Evolutionary conservation across 2,113 vertebrate species (phyloP).

Genomic region (Mus spicilegus): DNA sequence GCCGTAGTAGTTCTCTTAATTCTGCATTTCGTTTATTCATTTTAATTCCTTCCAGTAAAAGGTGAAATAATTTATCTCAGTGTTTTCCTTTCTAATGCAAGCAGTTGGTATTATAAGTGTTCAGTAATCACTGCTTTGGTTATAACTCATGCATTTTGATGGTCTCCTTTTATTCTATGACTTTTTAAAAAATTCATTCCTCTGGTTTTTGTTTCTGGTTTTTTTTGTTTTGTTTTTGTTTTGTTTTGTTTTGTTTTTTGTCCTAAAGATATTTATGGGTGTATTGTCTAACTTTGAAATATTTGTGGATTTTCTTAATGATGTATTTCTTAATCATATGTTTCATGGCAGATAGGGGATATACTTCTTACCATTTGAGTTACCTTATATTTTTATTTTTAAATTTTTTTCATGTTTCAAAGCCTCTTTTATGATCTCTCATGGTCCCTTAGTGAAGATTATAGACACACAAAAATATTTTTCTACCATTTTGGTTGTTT

Average conservation of each 20-base stretch:
- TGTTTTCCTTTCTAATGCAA: slow-evolving; percentile 33
- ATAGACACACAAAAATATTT: background rate
- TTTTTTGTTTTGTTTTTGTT: too few relatives aligned
- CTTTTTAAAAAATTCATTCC: background rate
- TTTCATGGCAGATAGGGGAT: background rate
- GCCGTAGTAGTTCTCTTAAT: background rate
- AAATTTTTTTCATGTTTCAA: background rate
- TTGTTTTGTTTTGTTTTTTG: background rate
- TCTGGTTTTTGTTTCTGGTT: background rate
- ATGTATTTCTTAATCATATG: background rate
- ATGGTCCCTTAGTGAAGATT: background rate
- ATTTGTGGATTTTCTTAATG: background rate
- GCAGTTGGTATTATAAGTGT: background rate
- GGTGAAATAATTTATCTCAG: background rate
- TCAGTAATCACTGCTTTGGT: background rate
- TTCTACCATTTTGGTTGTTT: background rate
- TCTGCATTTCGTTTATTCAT: background rate
- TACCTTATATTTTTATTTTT: background rate
- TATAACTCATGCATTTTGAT: background rate
- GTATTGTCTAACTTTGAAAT: background rate
- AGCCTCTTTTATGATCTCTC: background rate
- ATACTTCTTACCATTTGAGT: background rate
- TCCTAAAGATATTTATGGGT: background rate
- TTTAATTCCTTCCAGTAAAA: background rate
- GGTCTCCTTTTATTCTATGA: background rate